Conservation (phyloP, 2,797 vertebrate genomes). For the Calcarius lapponicus region DNA sequence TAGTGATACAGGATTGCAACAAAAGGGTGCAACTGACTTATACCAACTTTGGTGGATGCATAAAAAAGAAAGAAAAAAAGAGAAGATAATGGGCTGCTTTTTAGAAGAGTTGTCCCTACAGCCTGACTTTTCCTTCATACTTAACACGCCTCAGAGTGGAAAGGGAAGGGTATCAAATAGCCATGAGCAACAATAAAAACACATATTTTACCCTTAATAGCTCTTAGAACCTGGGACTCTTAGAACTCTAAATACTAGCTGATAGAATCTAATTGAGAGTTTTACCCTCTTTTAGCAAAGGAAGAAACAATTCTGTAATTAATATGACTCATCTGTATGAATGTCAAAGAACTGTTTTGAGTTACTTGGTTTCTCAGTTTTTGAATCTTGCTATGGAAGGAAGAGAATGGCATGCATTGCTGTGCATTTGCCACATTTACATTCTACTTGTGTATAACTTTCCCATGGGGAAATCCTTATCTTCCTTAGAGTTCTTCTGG, state of each 20-base stretch:
- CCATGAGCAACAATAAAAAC: neutral
- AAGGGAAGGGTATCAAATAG: neutral
- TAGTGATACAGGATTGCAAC: neutral
- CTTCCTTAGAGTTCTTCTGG: neutral
- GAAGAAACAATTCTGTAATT: conserved; percentile 37
- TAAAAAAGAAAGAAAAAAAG: neutral
- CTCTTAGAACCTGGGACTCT: neutral
- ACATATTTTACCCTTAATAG: neutral
- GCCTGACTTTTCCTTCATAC: neutral
- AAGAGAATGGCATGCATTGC: conserved; percentile 22
- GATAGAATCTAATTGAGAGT: conserved; percentile 13
- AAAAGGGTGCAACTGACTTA: neutral
- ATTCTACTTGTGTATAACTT: neutral
- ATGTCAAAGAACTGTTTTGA: conserved; percentile 37
- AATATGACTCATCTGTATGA: conserved; percentile 23
- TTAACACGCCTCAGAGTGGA: neutral
- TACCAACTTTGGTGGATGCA: neutral
- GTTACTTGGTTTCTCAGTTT: conserved; percentile 33
- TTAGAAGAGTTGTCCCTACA: neutral
- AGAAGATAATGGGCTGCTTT: neutral
- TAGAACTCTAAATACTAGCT: neutral
- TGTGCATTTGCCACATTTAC: conserved; percentile 4
- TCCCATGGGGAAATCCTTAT: neutral
- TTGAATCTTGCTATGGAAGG: neutral
- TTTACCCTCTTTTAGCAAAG: neutral